A percentile compares a stretch with the other conserved stretches of the same genome.
Evolutionary conservation across 1,140 invertebrate genomes (phyloP).

Genomic region (Pantala flavescens): DNA sequence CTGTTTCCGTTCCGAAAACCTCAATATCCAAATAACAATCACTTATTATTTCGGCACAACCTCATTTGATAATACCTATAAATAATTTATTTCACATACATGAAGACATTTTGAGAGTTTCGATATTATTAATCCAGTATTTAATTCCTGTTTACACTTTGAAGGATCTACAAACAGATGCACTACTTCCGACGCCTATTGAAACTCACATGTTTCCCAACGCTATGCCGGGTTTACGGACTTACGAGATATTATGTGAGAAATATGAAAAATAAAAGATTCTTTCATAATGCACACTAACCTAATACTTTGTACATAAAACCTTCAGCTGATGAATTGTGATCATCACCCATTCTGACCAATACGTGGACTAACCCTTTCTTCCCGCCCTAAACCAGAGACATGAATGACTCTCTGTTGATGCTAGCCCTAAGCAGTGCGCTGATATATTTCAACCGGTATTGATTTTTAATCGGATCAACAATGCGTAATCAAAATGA

Average conservation of each 20-base stretch:
- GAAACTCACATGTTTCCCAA: slow-evolving; percentile 4
- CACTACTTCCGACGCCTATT: neutral
- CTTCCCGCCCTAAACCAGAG: neutral
- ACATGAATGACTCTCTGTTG: neutral
- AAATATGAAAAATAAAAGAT: neutral
- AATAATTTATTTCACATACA: neutral
- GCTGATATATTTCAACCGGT: neutral
- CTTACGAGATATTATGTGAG: neutral
- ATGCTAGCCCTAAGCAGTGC: neutral
- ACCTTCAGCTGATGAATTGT: neutral
- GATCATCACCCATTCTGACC: neutral
- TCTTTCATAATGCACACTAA: neutral
- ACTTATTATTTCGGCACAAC: no score
- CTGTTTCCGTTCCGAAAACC: no score
- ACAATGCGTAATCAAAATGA: neutral
- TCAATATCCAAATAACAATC: no score
- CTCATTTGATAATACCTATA: neutral
- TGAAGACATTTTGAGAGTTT: neutral
- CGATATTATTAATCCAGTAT: neutral
- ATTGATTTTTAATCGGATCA: neutral
- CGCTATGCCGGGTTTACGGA: neutral
- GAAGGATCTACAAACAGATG: neutral
- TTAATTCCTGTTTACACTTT: neutral
- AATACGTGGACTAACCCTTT: neutral
- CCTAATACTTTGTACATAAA: neutral